Conservation (phyloP, 2,113 vertebrate species). For the Actinemys pallida region DNA sequence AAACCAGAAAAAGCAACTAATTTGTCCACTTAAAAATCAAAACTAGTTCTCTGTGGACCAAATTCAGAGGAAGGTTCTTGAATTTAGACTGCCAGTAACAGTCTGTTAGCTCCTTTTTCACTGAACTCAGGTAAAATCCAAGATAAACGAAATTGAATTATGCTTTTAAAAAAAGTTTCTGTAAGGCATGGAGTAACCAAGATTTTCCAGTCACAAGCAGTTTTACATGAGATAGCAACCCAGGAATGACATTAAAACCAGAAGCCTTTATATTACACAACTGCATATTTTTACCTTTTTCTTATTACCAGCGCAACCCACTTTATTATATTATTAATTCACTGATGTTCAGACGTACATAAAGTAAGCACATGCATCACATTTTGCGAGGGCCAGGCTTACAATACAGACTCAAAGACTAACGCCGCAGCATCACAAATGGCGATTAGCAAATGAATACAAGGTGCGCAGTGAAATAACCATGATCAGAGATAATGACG, state of each 20-base stretch:
- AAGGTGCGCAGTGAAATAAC: neutral
- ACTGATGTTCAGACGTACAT: neutral
- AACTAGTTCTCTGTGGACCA: neutral
- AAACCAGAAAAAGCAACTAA: neutral
- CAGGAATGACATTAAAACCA: neutral
- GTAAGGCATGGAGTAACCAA: no score
- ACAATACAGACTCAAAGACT: neutral
- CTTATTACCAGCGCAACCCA: fast-evolving
- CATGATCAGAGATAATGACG: neutral
- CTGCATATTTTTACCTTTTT: neutral
- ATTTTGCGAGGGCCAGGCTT: neutral
- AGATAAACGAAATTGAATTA: neutral
- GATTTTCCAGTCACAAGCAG: neutral
- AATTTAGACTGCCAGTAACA: neutral
- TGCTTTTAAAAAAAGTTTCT: neutral
- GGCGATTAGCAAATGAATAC: neutral
- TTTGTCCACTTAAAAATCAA: neutral
- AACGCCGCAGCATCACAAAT: neutral
- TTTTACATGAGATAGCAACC: neutral
- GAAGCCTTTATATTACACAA: neutral
- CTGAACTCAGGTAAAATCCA: neutral
- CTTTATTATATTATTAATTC: fast-evolving
- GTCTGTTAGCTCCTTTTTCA: neutral
- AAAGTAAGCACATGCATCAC: neutral
- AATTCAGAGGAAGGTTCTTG: neutral